Evolutionary conservation across 2,888 invertebrate species (phyloP).

Genomic region (Pseudoips prasinana): DNA sequence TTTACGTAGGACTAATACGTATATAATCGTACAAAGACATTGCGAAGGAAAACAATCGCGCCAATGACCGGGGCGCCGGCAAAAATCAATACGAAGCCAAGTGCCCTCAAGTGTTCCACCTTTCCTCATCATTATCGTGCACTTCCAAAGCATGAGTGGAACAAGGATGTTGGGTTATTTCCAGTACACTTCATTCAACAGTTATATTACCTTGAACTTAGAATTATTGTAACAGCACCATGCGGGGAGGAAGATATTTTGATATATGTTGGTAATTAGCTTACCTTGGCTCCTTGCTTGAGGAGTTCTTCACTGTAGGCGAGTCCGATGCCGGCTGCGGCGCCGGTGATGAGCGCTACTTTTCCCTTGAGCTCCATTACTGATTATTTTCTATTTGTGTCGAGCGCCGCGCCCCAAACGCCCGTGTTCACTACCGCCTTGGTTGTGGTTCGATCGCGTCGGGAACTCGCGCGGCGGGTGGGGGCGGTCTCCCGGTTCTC

Average conservation of each 20-base stretch:
- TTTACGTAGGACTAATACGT: too few relatives aligned
- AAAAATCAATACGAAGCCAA: constrained; percentile 71
- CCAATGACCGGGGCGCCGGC: constrained; percentile 49
- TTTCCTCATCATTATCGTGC: constrained; percentile 12
- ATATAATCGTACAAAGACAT: constrained; percentile 35
- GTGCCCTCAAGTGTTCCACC: constrained; percentile 18
- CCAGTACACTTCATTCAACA: constrained; percentile 51
- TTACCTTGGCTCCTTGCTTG: constrained; percentile 88
- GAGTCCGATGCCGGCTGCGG: constrained; percentile 87
- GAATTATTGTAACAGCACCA: constrained; percentile 37
- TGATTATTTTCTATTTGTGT: constrained; percentile 37
- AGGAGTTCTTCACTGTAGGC: constrained; percentile 88
- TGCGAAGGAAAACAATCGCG: constrained; percentile 45
- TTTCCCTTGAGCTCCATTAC: constrained; percentile 88
- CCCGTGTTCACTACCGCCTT: constrained; percentile 47
- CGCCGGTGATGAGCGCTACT: constrained; percentile 88
- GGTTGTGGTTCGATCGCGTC: constrained; percentile 70
- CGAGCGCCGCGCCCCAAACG: constrained; percentile 55
- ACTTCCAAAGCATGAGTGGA: constrained; percentile 8
- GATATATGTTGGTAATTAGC: constrained; percentile 24
- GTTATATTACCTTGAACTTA: constrained; percentile 62
- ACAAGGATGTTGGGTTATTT: constrained; percentile 36
- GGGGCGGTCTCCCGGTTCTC: constrained; percentile 48
- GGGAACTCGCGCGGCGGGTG: constrained; percentile 42
- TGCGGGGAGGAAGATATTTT: constrained; percentile 27